Conservation (phyloP, 2,113 vertebrate species). For the Corythoichthys haematopterus region DNA sequence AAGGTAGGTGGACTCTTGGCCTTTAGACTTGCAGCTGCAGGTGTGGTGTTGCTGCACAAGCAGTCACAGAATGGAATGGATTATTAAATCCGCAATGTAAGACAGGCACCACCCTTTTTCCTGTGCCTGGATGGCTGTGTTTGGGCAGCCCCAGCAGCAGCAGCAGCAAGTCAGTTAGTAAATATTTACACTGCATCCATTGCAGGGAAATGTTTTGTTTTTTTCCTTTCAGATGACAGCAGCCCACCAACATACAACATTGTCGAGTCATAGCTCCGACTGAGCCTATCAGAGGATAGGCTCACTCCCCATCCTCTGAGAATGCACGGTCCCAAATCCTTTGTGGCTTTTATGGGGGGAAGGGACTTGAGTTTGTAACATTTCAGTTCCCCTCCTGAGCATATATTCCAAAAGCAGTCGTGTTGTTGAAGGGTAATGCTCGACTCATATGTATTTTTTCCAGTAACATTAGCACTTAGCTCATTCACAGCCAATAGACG, state of each 20-base stretch:
- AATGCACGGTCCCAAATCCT: conserved; percentile 54
- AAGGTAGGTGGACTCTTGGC: conserved; percentile 8
- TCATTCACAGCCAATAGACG: no score
- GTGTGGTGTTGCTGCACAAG: conserved; percentile 16
- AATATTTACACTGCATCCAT: not conserved
- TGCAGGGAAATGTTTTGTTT: not conserved
- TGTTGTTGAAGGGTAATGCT: conserved; percentile 6
- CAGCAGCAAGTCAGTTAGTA: conserved; percentile 2
- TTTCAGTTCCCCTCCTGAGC: conserved; percentile 21
- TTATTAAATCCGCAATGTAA: conserved; percentile 10
- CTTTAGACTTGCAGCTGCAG: conserved; percentile 35
- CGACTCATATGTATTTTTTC: not conserved
- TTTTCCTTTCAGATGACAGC: conserved; percentile 4
- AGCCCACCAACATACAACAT: conserved; percentile 53
- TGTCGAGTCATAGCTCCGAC: conserved; percentile 57
- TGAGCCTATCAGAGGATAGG: conserved; percentile 53
- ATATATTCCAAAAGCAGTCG: not conserved
- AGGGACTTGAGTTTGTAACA: conserved; percentile 44
- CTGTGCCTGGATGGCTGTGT: not conserved
- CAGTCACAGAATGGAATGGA: conserved; percentile 9
- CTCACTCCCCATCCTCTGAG: conserved; percentile 52
- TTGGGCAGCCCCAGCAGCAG: not conserved
- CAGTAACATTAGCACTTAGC: no score
- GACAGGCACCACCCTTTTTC: not conserved
- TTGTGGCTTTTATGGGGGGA: conserved; percentile 42